phyloP scores from a whole-genome alignment of 2,113 vertebrate species.

The Tupaia tana region DNA sequence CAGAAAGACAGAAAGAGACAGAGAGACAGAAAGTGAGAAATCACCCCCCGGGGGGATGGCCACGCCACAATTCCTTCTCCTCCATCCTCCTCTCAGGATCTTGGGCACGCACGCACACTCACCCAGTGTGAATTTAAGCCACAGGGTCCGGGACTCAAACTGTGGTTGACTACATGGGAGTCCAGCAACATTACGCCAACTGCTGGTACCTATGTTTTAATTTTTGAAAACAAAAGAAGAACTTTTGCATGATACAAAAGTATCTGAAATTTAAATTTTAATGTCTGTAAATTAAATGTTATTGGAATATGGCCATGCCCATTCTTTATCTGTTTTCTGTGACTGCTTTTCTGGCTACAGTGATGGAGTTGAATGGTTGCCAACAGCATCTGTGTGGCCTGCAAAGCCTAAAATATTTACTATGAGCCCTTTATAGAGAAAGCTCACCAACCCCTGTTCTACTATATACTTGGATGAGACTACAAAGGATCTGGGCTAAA shows the following conservation, averaged over 20 bases:
- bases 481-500: neutral
- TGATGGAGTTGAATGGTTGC: neutral
- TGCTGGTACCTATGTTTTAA: neutral
- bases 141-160: too few relatives aligned
- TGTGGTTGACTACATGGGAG: too few relatives aligned
- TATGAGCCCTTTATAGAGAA: neutral
- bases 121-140: too few relatives aligned
- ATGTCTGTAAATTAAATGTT: constrained; percentile 11
- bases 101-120: too few relatives aligned
- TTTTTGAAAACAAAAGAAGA: neutral
- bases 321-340: constrained; percentile 14
- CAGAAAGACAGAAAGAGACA: too few relatives aligned
- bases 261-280: constrained; percentile 27
- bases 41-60: too few relatives aligned
- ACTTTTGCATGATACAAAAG: neutral
- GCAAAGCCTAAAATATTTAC: constrained; percentile 31
- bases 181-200: too few relatives aligned
- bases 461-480: neutral
- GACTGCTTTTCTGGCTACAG: neutral
- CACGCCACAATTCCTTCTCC: too few relatives aligned
- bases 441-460: neutral
- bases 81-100: too few relatives aligned
- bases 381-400: neutral
- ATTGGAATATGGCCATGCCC: neutral
- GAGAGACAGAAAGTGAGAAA: too few relatives aligned